Base-by-base conservation (phyloP, 2,113 vertebrate species). In the Progne subis region DNA sequence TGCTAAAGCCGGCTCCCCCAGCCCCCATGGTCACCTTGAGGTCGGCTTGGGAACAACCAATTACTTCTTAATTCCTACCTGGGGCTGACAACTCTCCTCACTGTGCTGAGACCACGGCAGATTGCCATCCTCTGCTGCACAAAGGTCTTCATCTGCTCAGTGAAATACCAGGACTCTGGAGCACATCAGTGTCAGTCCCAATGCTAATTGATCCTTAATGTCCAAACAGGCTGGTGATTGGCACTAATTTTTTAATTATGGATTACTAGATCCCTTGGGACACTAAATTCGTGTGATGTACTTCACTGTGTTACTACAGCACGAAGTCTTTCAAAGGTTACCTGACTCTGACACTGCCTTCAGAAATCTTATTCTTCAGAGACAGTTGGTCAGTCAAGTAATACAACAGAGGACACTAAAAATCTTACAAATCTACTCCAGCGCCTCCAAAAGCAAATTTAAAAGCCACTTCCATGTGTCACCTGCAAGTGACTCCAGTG, bases 211-310 rank as follows among this genome's bases (percentile, higher is more conserved):
- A 88, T 63, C 0, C 0, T 31, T 93, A 55, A 82, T 69, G 94
- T 47, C 86, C 74, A 69, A 91, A 70, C 72, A 75, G 63, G 44
- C 56, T 64, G 64, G 37, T 88, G 90, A 96, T 41, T 83, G 31
- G 32, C 88, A 75, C 76, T 95, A 82, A 96, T 92, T 92, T 71
- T 56, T 90, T 93, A 74, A 71, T 80, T 90, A 90, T 14, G 64
- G 94, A 93, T 86, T 44, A 71, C 50, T 60, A 83, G 75, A 83
- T 29, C 95, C 90, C 70, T 86, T 10, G 69, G 61, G 82, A 80
- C 32, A 20, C 49, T 75, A 7, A 11, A 71, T 70, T 52, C 5
- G 18, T 15, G 20, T 14, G 32, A 81, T 68, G 52, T 26, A 81
- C 47, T 82, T 88, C 8, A 14, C 28, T 7, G 8, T 37, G 78